A percentile compares a stretch with the other conserved stretches of the same genome.
phyloP scores from a whole-genome alignment of 2,113 vertebrate genomes.

The Chamaea fasciata region DNA sequence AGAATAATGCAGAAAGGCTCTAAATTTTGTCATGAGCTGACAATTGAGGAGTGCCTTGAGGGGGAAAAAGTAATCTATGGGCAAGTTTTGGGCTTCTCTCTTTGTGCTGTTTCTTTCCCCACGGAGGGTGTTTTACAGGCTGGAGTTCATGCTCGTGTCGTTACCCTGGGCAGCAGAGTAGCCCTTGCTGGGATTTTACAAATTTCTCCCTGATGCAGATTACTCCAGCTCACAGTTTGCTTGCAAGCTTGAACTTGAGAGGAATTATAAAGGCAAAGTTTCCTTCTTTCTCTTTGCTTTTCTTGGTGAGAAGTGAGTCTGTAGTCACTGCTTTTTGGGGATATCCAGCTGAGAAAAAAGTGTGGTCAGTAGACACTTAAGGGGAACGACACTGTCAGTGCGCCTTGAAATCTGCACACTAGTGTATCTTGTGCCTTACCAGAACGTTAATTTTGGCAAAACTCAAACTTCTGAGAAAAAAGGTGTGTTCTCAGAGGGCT shows the following conservation, averaged over 20 bases:
- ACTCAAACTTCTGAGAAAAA: background rate
- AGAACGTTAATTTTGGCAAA: background rate
- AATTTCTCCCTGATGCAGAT: background rate
- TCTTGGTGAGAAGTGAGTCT: background rate
- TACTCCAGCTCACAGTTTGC: background rate
- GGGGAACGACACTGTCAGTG: background rate
- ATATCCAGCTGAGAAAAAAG: background rate
- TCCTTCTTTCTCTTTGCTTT: background rate
- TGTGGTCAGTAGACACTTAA: background rate
- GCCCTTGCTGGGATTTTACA: background rate
- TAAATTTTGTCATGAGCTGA: conserved; percentile 28
- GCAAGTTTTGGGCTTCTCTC: background rate
- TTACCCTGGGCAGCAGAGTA: background rate
- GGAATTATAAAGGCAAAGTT: background rate
- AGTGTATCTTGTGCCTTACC: background rate
- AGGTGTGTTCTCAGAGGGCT: background rate
- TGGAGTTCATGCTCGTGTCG: background rate
- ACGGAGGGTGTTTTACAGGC: background rate
- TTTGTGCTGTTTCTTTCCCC: background rate
- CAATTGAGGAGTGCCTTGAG: background rate
- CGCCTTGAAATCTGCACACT: background rate
- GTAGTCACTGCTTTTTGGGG: background rate
- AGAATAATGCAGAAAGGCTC: conserved; percentile 9
- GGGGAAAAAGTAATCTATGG: background rate
- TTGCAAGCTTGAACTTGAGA: background rate